Conservation (phyloP, 1,140 invertebrate species). For the Latrodectus geometricus region DNA sequence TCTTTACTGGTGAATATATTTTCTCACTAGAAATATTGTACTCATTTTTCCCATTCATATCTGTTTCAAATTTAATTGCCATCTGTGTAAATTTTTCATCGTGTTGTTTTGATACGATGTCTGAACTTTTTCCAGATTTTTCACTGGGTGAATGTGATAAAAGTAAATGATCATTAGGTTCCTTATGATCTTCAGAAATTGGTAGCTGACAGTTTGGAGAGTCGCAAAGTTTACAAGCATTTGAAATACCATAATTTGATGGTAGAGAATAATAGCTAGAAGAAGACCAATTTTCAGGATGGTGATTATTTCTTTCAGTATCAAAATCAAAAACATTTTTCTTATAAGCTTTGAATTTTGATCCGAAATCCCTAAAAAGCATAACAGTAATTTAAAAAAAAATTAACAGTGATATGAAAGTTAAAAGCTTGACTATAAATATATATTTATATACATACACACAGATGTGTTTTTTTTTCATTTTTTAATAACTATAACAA, state of each 20-base stretch:
- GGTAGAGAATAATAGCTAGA: slow-evolving; percentile 47
- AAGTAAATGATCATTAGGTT: slow-evolving; percentile 6
- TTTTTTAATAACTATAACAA: too few species aligned
- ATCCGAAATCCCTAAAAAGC: not conserved
- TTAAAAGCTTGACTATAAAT: too few species aligned
- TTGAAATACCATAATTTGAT: slow-evolving; percentile 22
- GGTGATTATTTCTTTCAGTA: not conserved
- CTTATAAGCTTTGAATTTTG: not conserved
- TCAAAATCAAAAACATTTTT: not conserved
- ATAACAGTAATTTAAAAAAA: not conserved
- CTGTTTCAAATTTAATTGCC: not conserved
- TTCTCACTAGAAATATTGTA: not conserved
- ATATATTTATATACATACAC: too few species aligned
- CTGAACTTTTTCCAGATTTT: not conserved
- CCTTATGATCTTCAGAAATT: slow-evolving; percentile 2
- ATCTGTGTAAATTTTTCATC: not conserved
- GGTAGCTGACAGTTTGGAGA: slow-evolving; percentile 15
- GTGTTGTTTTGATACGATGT: too few species aligned
- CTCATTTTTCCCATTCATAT: not conserved
- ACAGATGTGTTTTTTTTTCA: too few species aligned
- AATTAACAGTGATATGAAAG: too few species aligned
- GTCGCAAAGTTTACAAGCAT: not conserved
- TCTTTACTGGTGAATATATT: not conserved
- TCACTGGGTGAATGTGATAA: not conserved
- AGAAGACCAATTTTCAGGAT: slow-evolving; percentile 22